phyloP scores from a whole-genome alignment of 2,888 invertebrate species.

The Syritta pipiens region DNA sequence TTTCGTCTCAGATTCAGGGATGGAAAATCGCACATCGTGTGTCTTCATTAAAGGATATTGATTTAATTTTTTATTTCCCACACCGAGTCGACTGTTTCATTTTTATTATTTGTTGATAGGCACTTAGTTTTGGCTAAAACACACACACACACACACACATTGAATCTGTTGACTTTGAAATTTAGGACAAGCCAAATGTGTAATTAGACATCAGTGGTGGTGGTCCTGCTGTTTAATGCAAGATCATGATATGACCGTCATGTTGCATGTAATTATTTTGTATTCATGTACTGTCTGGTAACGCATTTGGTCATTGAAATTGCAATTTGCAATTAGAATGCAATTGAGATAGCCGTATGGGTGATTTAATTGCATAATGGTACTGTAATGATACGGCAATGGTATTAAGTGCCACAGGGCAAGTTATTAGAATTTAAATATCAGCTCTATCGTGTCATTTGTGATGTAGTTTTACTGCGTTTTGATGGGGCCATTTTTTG shows the following conservation, averaged over 20 bases:
- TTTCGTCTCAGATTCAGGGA: no score
- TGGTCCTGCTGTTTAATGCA: conserved; percentile 50
- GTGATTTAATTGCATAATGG: conserved; percentile 53
- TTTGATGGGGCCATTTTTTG: not conserved
- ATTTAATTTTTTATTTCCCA: not conserved
- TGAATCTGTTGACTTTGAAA: not conserved
- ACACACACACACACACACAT: not conserved
- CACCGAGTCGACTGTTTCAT: no score
- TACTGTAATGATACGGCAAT: conserved; percentile 36
- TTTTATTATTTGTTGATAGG: conserved; percentile 25
- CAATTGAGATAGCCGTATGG: conserved; percentile 55
- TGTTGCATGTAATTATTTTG: conserved; percentile 46
- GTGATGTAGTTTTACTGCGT: not conserved
- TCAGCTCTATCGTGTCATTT: not conserved
- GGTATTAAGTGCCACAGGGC: not conserved
- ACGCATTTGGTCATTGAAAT: conserved; percentile 52
- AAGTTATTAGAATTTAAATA: conserved; percentile 38
- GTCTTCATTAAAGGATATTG: not conserved
- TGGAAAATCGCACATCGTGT: not conserved
- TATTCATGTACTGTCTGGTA: conserved; percentile 51
- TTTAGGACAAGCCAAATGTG: conserved; percentile 3
- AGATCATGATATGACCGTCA: conserved; percentile 38
- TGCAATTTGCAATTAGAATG: conserved; percentile 66
- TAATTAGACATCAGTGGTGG: conserved; percentile 46
- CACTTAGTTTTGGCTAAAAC: not conserved